These are phyloP conservation scores for Synanthedon tipuliformis DNA, from an alignment of 2,888 invertebrate species.

Conservation along the genomic window DNA sequence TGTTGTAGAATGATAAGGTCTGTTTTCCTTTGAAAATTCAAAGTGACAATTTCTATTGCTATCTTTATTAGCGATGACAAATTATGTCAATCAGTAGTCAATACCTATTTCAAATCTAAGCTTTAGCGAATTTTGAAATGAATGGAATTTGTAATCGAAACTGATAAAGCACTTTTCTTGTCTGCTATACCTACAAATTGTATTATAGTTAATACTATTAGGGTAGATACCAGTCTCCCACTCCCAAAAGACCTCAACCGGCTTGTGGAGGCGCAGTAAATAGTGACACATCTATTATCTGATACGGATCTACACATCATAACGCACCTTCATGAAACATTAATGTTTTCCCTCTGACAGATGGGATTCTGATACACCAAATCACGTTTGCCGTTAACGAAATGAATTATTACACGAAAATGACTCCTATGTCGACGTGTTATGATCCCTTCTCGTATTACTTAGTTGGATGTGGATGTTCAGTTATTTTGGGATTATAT, in stretches of 20 bases:
- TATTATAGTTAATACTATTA: too few species aligned
- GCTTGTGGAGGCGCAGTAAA: conserved; percentile 18
- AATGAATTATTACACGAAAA: conserved; percentile 15
- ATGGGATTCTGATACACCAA: conserved; percentile 49
- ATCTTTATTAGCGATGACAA: too few species aligned
- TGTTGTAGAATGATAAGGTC: too few species aligned
- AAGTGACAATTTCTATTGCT: too few species aligned
- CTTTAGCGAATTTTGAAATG: too few species aligned
- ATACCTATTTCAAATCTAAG: too few species aligned
- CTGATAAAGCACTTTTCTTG: too few species aligned
- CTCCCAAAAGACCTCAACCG: conserved; percentile 9
- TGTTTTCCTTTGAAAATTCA: too few species aligned
- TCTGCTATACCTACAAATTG: too few species aligned
- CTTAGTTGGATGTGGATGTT: conserved; percentile 4
- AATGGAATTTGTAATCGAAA: too few species aligned
- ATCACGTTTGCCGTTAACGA: conserved; percentile 23
- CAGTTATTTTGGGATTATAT: conserved; percentile 11
- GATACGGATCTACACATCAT: conserved; percentile 51
- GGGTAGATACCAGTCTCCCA: background rate
- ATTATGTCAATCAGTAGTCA: too few species aligned
- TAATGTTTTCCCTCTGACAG: conserved; percentile 54
- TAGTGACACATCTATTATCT: conserved; percentile 60
- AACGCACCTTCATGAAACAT: conserved; percentile 51
- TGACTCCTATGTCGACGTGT: conserved; percentile 9
- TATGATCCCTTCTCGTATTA: conserved; percentile 3